phyloP scores from a whole-genome alignment of 2,888 invertebrate genomes.

The Drosophila acutilabella region DNA sequence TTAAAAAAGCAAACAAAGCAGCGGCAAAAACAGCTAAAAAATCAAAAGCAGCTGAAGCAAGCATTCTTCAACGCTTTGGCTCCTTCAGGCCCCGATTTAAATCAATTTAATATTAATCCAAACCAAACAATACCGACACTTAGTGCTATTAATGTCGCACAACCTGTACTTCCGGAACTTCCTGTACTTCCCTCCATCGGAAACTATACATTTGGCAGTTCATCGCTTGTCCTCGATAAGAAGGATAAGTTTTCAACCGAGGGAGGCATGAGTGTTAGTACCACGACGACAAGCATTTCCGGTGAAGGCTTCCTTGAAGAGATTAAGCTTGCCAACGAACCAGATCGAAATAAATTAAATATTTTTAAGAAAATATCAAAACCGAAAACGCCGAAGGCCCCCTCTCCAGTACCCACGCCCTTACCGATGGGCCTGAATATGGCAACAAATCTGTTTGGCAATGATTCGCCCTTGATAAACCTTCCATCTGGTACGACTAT shows the following conservation, averaged over 20 bases:
- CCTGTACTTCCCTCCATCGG: no score
- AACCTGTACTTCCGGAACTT: neutral
- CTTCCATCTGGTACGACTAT: conserved; percentile 84
- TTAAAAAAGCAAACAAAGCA: conserved; percentile 77
- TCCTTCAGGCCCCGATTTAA: no score
- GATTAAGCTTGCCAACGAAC: conserved; percentile 90
- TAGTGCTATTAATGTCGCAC: neutral
- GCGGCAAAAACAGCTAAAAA: conserved; percentile 67
- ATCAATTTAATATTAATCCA: no score
- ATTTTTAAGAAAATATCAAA: conserved; percentile 94
- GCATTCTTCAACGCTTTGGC: neutral
- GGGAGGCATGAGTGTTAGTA: neutral
- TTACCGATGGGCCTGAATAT: conserved; percentile 17
- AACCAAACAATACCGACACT: no score
- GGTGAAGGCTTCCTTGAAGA: conserved; percentile 31
- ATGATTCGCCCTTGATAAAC: conserved; percentile 69
- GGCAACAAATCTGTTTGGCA: conserved; percentile 35
- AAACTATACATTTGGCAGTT: conserved; percentile 2
- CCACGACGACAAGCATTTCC: neutral
- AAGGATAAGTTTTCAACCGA: conserved; percentile 3
- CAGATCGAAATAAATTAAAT: conserved; percentile 93
- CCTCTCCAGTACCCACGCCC: conserved; percentile 35
- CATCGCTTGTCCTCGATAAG: neutral
- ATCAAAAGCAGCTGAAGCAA: conserved; percentile 37
- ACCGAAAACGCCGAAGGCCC: conserved; percentile 62